phyloP scores from a whole-genome alignment of 2,888 invertebrate genomes.

The Acanthacorydalis orientalis region DNA sequence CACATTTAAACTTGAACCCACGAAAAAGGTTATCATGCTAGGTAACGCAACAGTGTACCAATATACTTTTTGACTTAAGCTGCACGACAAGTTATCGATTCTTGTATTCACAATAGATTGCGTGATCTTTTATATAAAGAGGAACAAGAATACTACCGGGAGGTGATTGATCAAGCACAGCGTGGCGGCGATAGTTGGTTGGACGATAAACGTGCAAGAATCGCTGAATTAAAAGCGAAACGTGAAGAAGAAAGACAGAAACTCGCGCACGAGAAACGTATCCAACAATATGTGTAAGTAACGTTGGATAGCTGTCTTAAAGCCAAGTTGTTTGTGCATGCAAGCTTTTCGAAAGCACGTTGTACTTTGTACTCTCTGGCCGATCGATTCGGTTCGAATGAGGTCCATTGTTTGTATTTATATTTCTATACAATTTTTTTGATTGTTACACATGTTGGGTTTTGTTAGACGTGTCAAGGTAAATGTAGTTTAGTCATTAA shows the following conservation, averaged over 20 bases:
- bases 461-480: too few relatives aligned
- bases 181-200: slow-evolving; percentile 29
- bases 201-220: slow-evolving; percentile 31
- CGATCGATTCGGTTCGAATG: too few relatives aligned
- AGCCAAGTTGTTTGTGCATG: too few relatives aligned
- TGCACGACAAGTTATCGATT: background rate
- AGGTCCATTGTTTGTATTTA: too few relatives aligned
- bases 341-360: too few relatives aligned
- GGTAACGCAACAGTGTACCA: too few relatives aligned
- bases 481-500: too few relatives aligned
- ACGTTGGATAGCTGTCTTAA: background rate
- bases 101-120: slow-evolving; percentile 21
- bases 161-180: slow-evolving; percentile 35
- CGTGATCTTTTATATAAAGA: slow-evolving; percentile 29
- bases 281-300: slow-evolving; percentile 24
- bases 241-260: slow-evolving; percentile 35
- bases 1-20: too few relatives aligned
- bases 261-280: slow-evolving; percentile 24
- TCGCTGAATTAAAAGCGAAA: slow-evolving; percentile 29
- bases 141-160: slow-evolving; percentile 31
- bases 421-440: too few relatives aligned
- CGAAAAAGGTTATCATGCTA: background rate
- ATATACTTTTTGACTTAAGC: background rate
- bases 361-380: too few relatives aligned
- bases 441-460: too few relatives aligned